Evolutionary conservation across 35 echinoderm and acorn worm species (phyloP).

Genomic region (Anneissia japonica): DNA sequence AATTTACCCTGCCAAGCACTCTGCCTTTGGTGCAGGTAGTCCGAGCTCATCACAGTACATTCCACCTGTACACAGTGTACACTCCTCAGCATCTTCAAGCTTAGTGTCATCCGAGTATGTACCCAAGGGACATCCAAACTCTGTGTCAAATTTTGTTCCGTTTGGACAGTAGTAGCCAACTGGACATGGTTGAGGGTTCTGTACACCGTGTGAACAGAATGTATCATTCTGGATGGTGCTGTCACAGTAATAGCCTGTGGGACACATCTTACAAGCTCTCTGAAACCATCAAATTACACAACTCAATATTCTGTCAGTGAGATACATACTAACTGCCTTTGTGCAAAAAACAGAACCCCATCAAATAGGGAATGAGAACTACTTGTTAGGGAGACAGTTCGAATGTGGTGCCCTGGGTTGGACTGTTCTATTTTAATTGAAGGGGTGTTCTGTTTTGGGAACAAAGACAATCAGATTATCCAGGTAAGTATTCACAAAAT

Average conservation of each 20-base stretch:
- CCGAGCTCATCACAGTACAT: constrained; percentile 75
- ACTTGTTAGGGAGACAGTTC: no score
- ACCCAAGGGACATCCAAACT: constrained; percentile 74
- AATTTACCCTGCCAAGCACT: constrained; percentile 64
- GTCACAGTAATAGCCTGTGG: constrained; percentile 80
- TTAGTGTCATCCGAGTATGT: constrained; percentile 58
- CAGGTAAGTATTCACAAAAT: no score
- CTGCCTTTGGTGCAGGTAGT: constrained; percentile 34
- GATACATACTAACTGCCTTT: no score
- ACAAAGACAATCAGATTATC: no score
- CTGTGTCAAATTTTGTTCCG: constrained; percentile 56
- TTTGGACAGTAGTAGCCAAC: constrained; percentile 78
- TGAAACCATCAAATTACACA: no score
- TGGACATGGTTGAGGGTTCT: constrained; percentile 83
- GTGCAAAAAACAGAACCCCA: no score
- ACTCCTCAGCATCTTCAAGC: constrained; percentile 34
- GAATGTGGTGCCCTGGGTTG: no score
- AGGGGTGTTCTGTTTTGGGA: no score
- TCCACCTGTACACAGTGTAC: constrained; percentile 68
- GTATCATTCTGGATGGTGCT: constrained; percentile 79
- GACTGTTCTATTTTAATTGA: no score
- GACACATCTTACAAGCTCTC: constrained; percentile 66
- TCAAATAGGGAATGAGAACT: no score
- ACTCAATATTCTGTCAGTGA: no score
- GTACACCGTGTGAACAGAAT: constrained; percentile 73